phyloP scores from a whole-genome alignment of 2,113 vertebrate species.

The Steatornis caripensis region DNA sequence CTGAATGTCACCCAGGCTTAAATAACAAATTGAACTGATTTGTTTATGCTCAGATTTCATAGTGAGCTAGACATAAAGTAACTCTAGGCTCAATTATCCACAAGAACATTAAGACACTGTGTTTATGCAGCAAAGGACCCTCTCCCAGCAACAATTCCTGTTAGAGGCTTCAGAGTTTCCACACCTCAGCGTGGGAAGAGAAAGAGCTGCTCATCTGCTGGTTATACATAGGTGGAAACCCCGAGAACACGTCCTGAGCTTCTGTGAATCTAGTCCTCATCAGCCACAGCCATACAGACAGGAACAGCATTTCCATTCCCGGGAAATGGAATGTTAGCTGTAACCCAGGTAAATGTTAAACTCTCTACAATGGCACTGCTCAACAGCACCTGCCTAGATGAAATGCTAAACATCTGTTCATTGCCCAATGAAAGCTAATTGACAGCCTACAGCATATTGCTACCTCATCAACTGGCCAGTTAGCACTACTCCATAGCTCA shows the following conservation, averaged over 20 bases:
- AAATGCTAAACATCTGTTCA: neutral
- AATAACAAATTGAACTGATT: neutral
- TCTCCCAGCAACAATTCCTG: neutral
- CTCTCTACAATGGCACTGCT: neutral
- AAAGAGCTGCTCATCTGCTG: neutral
- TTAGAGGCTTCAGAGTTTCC: neutral
- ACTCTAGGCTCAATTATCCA: neutral
- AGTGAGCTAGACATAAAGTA: neutral
- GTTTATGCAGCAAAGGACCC: neutral
- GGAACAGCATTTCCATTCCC: neutral
- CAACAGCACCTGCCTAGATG: neutral
- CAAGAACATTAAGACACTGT: neutral
- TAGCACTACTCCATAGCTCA: neutral
- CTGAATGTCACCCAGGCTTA: neutral
- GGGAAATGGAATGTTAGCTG: neutral
- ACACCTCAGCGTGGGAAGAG: neutral
- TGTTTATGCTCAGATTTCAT: neutral
- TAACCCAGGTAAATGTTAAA: neutral
- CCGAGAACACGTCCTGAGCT: neutral
- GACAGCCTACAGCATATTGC: neutral
- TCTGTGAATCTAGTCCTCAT: neutral
- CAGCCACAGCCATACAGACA: neutral
- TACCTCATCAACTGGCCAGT: neutral
- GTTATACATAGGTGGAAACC: rapidly evolving
- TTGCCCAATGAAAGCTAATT: neutral